These are phyloP conservation scores for Liasis olivaceus DNA, from an alignment of 2,797 vertebrate genomes.

Conservation along the genomic window DNA sequence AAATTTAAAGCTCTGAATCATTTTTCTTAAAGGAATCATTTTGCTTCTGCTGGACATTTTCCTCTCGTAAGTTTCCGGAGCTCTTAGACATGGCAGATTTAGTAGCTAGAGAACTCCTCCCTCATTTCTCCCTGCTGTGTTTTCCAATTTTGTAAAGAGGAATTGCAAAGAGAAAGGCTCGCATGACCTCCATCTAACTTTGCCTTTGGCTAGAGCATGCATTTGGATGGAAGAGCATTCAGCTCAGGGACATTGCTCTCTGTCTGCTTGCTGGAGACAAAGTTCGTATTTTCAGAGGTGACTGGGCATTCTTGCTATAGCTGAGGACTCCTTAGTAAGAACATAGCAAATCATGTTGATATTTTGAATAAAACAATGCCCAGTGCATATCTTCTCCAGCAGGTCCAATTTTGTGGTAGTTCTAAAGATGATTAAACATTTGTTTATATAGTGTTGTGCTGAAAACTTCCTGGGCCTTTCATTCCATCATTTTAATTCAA, in stretches of 20 bases:
- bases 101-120: fast-evolving
- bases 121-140: not conserved
- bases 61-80: not conserved
- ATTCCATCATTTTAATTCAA: no score
- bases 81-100: not conserved
- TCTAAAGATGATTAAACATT: not conserved
- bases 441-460: no score
- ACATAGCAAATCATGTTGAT: not conserved
- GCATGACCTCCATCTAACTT: fast-evolving
- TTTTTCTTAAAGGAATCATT: not conserved
- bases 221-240: not conserved
- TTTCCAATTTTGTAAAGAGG: not conserved
- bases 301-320: not conserved
- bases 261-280: not conserved
- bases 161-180: not conserved
- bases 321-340: not conserved
- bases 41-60: not conserved
- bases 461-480: no score
- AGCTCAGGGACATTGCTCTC: not conserved
- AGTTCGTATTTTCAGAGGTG: not conserved
- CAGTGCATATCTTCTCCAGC: slow-evolving; percentile 2
- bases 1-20: not conserved
- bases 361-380: not conserved
- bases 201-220: not conserved
- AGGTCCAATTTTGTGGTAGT: not conserved